Base-by-base conservation (phyloP, 2,888 invertebrate genomes). In the Odontothrips loti region DNA sequence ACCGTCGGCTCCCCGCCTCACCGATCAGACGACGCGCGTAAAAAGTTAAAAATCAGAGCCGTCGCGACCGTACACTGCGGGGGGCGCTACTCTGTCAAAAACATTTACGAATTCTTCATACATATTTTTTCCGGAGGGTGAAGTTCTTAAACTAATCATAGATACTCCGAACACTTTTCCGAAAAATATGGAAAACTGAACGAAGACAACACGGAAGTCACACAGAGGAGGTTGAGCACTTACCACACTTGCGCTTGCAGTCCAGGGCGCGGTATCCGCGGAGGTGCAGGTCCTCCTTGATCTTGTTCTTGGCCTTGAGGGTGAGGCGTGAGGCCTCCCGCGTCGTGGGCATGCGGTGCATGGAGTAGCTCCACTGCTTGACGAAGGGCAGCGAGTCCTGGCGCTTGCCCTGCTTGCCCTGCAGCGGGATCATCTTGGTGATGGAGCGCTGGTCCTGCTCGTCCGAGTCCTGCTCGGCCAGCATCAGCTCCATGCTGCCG, bases 401-500 rank as follows among this genome's bases (percentile, higher is more conserved):
- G 12, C 58, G 58, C 10, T 27, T 27, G 27, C 68, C 68, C 68
- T 75, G 68, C 68, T 75, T 75, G 68, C 68, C 68, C 68, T 75
- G 23, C 11, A 8, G 9, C 23, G 68, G 68, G 68, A 75, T 75
- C 68, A 75, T 75, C 68, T 75, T 75, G 68, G 68, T 75, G 68
- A 75, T 27, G 68, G 68, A 75, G 68, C 68, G 68, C 68, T 75
- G 68, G 68, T 75, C 68, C 68, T 23, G 23, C 68, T 75, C 68
- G 68, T 75, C 68, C 23, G n/a, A n/a, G 68, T 27, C 68, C 23
- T 23, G n/a, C 9, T 23, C 68, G 27, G 27, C 10, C 27, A 75
- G 68, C 68, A 75, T 75, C 68, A 75, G 68, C 27, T 75, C 68
- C 68, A 75, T 75, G 68, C 68, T 75, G 68, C 68, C 68, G 68